A percentile compares a stretch with the other conserved stretches of the same genome.
Evolutionary conservation across 2,888 invertebrate species (phyloP).

Genomic region (Sarcophaga carnaria): DNA sequence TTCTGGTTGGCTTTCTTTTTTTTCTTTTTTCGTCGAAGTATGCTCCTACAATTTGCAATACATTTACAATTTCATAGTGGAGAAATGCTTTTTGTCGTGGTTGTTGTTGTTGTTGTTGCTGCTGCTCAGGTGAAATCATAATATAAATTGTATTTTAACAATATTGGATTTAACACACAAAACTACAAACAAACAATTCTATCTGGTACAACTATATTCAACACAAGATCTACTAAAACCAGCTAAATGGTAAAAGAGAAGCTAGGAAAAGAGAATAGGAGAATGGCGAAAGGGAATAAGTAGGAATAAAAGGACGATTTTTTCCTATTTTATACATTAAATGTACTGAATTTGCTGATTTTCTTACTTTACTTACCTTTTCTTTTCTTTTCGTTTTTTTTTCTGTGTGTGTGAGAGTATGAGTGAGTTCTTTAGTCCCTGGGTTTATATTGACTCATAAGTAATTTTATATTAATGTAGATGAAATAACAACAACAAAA

Average conservation of each 20-base stretch:
- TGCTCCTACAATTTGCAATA: slow-evolving; percentile 35
- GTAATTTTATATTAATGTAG: slow-evolving; percentile 67
- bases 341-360: slow-evolving; percentile 44
- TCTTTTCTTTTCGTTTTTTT: too few species aligned
- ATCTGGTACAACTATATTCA: slow-evolving; percentile 9
- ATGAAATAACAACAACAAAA: slow-evolving; percentile 48
- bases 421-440: slow-evolving; percentile 40
- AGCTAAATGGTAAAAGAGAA: slow-evolving; percentile 12
- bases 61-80: slow-evolving; percentile 40
- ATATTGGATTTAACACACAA: slow-evolving; percentile 69
- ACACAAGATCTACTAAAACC: slow-evolving; percentile 5
- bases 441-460: slow-evolving; percentile 62
- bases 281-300: not conserved
- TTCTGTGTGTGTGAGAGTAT: not conserved
- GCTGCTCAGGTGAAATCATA: slow-evolving; percentile 57
- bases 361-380: not conserved
- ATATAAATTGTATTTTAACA: slow-evolving; percentile 71
- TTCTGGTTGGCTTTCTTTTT: not conserved
- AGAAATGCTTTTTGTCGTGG: slow-evolving; percentile 37
- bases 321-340: slow-evolving; percentile 34
- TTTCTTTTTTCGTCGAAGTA: slow-evolving; percentile 8
- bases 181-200: slow-evolving; percentile 1
- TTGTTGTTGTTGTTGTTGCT: slow-evolving; percentile 59
- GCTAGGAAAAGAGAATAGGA: too few species aligned
- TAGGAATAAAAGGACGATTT: slow-evolving; percentile 22